Percentiles rank a stretch among this genome's conserved stretches.
These are phyloP conservation scores for Phodopus roborovskii DNA, from an alignment of 2,113 vertebrate species.

Conservation along the genomic window DNA sequence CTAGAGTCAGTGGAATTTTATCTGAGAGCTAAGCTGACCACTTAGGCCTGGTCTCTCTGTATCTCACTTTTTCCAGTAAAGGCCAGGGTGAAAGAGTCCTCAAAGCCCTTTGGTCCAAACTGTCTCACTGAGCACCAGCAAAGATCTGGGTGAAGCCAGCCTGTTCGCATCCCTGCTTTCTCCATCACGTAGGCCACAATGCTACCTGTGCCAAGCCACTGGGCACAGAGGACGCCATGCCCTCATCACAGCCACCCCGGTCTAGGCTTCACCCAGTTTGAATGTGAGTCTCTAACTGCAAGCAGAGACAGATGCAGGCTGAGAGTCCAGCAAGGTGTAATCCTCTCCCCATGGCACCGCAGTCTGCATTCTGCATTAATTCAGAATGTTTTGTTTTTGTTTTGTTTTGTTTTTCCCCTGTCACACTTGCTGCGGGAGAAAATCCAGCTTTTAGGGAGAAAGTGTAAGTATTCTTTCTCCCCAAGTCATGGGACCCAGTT, in stretches of 20 bases:
- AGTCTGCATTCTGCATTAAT: not conserved
- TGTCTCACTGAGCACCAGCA: accelerated
- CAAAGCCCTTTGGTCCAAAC: not conserved
- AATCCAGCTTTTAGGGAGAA: conserved; percentile 46
- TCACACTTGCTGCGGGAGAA: conserved; percentile 59
- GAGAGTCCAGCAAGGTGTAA: not conserved
- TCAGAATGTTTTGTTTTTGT: not conserved
- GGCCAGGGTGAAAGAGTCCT: not conserved
- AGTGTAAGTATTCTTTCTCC: conserved; percentile 54
- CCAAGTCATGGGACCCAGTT: conserved; percentile 57
- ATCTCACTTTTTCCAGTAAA: not conserved
- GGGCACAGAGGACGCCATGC: not conserved
- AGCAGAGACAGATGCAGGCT: not conserved
- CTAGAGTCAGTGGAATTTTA: accelerated
- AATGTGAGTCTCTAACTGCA: not conserved
- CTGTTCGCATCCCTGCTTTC: no score
- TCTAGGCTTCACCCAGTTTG: not conserved
- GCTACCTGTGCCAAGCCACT: not conserved
- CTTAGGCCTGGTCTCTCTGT: not conserved
- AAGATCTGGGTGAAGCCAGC: not conserved
- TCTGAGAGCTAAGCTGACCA: not conserved
- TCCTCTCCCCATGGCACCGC: not conserved
- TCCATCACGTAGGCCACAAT: not conserved
- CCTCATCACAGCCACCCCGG: accelerated
- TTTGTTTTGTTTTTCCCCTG: not conserved